Base-by-base conservation (phyloP, 2,113 vertebrate genomes). In the Thalassoma bifasciatum region DNA sequence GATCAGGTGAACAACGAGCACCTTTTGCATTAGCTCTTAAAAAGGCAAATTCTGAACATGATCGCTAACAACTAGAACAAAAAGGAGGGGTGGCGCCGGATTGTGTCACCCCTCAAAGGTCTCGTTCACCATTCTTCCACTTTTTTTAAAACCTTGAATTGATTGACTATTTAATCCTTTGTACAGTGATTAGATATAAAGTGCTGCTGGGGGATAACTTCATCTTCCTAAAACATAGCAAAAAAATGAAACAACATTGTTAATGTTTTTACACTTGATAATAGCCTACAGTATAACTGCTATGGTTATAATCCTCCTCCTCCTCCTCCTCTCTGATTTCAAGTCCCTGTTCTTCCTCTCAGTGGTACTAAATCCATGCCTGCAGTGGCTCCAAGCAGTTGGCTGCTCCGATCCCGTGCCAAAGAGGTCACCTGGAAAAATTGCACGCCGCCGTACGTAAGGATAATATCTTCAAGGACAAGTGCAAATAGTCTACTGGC, bases 401-500 rank as follows among this genome's bases (percentile, higher is more conserved):
- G 92, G 93, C 93, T 93, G 89, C 94, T 95, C 95, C 92, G 93
- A 92, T 95, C 92, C 91, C 92, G 95, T 95, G 95, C 95, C 95
- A 93, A 93, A 91, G 95, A 95, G 94, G 96, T 96, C 96, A 93
- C 95, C 93, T 91, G 95, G 95, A 88, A 91, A n/a, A 94, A 96
- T 96, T 96, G 97, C 97, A 98, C 97, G 94, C 94, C 93, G 96
- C 96, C 96, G 93, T 94, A 93, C 86, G 86, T 92, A 93, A 93
- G 93, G 94, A 95, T 93, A 94, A 91, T 93, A 96, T 95, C 95
- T 95, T 91, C 93, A 95, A 95, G 96, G 96, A 96, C 94, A 95
- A 98, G 98, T 99, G 98, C 97, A 99, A 99, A 99, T 95, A 95
- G 95, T 97, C 95, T 95, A 96, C 96, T 98, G 98, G 98, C 97